These are phyloP conservation scores for Nannobrachium achirus DNA, from an alignment of 2,113 vertebrate species.

Conservation along the genomic window DNA sequence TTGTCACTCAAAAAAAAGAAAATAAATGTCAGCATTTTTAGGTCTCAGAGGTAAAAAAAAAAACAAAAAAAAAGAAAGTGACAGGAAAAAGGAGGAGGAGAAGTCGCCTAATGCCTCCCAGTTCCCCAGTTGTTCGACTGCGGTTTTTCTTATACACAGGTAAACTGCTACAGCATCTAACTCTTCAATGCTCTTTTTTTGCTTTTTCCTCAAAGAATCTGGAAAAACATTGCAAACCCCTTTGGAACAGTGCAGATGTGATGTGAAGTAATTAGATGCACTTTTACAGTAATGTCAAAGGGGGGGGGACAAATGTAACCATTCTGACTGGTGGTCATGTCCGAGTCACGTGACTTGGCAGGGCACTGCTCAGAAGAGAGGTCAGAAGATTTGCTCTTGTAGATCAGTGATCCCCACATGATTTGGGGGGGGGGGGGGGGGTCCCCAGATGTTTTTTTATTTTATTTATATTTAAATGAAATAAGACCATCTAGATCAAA, in stretches of 20 bases:
- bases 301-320: no score
- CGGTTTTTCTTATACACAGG: background rate
- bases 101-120: background rate
- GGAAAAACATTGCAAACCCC: background rate
- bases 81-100: background rate
- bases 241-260: background rate
- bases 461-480: no score
- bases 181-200: background rate
- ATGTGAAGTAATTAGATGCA: constrained; percentile 14
- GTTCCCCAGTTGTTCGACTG: background rate
- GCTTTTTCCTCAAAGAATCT: background rate
- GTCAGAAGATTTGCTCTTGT: background rate
- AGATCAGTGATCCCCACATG: no score
- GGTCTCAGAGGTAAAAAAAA: background rate
- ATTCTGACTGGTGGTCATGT: no score
- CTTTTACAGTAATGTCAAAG: background rate
- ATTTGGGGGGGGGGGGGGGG: no score
- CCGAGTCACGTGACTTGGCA: no score
- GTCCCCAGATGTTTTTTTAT: no score
- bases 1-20: background rate
- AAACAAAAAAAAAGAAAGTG: background rate
- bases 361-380: background rate
- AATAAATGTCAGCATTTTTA: constrained; percentile 3
- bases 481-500: no score
- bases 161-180: background rate